Conservation (phyloP, 2,888 invertebrate species). For the Melipona bicolor region DNA sequence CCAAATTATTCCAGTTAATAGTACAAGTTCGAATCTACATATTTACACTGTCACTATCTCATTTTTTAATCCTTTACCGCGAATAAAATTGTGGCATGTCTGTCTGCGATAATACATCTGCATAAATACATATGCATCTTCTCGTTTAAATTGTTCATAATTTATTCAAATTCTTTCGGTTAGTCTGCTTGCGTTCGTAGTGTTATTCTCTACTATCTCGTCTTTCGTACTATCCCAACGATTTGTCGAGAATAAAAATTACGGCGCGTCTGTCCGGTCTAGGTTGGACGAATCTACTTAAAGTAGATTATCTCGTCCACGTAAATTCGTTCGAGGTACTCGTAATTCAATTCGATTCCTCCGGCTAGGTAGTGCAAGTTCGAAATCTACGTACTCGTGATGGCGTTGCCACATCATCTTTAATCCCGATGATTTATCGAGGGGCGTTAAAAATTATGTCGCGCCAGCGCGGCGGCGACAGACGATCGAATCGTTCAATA, state of each 20-base stretch:
- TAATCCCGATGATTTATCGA: no score
- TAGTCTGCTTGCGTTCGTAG: neutral
- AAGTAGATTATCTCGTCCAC: no score
- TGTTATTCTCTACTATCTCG: fast-evolving
- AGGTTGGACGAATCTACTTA: neutral
- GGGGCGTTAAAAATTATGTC: neutral
- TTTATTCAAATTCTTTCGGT: no score
- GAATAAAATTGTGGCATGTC: neutral
- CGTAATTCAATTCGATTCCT: no score
- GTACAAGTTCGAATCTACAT: no score
- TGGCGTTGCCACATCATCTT: no score
- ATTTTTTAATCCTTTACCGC: neutral
- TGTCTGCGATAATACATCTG: neutral
- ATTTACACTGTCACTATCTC: neutral
- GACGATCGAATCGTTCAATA: neutral
- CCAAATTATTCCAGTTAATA: no score
- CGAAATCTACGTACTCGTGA: no score
- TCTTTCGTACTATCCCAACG: neutral
- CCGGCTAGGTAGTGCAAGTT: no score
- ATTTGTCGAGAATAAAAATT: neutral
- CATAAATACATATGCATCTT: no score
- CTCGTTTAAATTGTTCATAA: no score
- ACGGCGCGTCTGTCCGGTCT: neutral
- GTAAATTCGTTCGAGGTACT: no score
- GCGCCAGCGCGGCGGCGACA: neutral